Percentiles rank a stretch among this genome's conserved stretches.
These are phyloP conservation scores for Arizona elegans DNA, from an alignment of 2,113 vertebrate species.

Conservation along the genomic window DNA sequence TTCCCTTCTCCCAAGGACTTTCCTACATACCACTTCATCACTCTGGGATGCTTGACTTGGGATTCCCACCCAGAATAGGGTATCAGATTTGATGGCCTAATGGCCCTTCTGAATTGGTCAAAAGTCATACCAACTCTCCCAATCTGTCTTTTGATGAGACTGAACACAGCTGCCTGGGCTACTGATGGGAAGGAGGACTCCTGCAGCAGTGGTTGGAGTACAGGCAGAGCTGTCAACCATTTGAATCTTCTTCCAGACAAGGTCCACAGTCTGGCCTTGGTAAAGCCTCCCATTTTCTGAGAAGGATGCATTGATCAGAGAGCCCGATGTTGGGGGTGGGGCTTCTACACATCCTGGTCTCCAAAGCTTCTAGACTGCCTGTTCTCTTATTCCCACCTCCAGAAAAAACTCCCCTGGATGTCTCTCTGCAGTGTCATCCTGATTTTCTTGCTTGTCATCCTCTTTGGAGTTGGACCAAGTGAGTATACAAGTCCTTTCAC, in stretches of 20 bases:
- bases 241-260: not conserved
- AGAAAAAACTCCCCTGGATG: constrained; percentile 68
- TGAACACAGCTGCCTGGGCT: not conserved
- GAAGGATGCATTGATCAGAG: not conserved
- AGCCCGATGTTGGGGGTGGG: fast-evolving
- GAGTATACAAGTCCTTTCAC: not conserved
- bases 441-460: constrained; percentile 69
- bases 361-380: not conserved
- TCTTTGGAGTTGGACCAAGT: constrained; percentile 71
- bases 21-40: not conserved
- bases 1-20: not conserved
- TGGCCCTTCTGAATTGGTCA: too few relatives aligned
- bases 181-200: not conserved
- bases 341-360: not conserved
- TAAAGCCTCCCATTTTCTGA: not conserved
- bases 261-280: not conserved
- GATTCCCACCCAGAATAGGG: not conserved
- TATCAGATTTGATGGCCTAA: not conserved
- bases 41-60: not conserved
- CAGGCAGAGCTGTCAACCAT: not conserved
- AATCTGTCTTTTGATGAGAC: not conserved
- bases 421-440: constrained; percentile 74
- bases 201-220: not conserved
- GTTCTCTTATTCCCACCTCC: not conserved
- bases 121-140: not conserved